A percentile compares a stretch with the other conserved stretches of the same genome.
These are phyloP conservation scores for Hemistola chrysoprasaria DNA, from an alignment of 2,888 invertebrate genomes.

Conservation along the genomic window DNA sequence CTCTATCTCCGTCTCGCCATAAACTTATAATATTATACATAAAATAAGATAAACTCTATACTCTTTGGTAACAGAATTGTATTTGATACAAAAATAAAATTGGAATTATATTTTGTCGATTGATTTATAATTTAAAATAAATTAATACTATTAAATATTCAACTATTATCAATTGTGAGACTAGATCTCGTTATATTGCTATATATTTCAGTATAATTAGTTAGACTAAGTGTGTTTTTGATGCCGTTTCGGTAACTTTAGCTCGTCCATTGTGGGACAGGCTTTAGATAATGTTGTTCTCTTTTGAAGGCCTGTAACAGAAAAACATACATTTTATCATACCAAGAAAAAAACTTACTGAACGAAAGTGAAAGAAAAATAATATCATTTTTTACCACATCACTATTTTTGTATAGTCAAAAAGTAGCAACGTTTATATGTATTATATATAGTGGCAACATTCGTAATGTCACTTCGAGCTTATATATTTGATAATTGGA, in stretches of 20 bases:
- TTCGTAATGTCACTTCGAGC: too few species aligned
- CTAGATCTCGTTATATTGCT: slow-evolving; percentile 40
- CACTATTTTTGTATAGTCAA: too few species aligned
- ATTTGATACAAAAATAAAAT: slow-evolving; percentile 41
- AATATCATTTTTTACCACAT: too few species aligned
- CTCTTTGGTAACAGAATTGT: slow-evolving; percentile 53
- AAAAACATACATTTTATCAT: too few species aligned
- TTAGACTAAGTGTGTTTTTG: slow-evolving; percentile 29
- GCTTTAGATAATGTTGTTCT: slow-evolving; percentile 16
- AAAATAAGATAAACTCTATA: slow-evolving; percentile 13
- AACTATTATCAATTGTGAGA: slow-evolving; percentile 36
- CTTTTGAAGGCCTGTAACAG: slow-evolving; percentile 5
- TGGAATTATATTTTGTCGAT: slow-evolving; percentile 35
- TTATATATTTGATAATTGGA: too few species aligned
- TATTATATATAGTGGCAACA: too few species aligned
- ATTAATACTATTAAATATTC: slow-evolving; percentile 33
- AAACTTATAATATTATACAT: slow-evolving; percentile 30
- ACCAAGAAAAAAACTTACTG: too few species aligned
- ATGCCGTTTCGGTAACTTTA: slow-evolving; percentile 40
- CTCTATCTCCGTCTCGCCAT: slow-evolving; percentile 34
- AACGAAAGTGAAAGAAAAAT: too few species aligned
- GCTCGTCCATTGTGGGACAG: slow-evolving; percentile 59
- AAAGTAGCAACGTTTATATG: too few species aligned
- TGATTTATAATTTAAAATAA: slow-evolving; percentile 30
- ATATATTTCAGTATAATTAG: slow-evolving; percentile 22